Conservation (phyloP, 2,888 invertebrate species). For the Trimorus sp. region DNA sequence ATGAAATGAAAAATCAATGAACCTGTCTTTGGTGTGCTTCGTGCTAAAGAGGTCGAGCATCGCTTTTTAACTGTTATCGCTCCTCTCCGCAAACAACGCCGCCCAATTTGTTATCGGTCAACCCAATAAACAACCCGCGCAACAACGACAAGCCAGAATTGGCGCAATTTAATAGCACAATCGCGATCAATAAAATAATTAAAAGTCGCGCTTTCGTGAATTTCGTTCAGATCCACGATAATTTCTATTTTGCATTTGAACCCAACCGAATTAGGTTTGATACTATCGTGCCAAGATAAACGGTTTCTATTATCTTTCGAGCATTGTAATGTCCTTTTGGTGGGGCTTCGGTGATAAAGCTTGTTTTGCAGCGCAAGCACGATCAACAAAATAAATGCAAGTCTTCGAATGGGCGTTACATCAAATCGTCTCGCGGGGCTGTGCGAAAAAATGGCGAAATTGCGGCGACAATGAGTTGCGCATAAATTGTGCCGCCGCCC, state of each 20-base stretch:
- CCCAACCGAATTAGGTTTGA: constrained; percentile 41
- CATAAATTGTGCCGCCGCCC: constrained; percentile 30
- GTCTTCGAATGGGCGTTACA: background rate
- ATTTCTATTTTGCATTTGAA: constrained; percentile 41
- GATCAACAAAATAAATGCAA: constrained; percentile 5
- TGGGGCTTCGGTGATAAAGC: constrained; percentile 7
- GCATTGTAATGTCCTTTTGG: constrained; percentile 29
- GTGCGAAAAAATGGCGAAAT: background rate
- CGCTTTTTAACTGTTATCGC: too few relatives aligned
- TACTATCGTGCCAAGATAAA: constrained; percentile 37
- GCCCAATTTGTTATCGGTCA: too few relatives aligned
- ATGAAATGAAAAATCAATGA: background rate
- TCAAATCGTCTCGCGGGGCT: background rate
- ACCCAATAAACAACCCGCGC: too few relatives aligned
- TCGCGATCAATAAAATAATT: constrained; percentile 11
- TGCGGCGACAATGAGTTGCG: constrained; percentile 23
- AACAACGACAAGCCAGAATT: background rate
- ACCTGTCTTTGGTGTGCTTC: background rate
- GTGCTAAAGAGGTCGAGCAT: background rate
- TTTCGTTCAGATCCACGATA: constrained; percentile 26
- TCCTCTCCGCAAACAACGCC: too few relatives aligned
- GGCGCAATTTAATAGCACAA: background rate
- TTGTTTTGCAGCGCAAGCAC: constrained; percentile 13
- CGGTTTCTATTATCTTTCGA: constrained; percentile 47
- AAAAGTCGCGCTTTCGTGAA: constrained; percentile 7